Base-by-base conservation (phyloP, 2,113 vertebrate species). In the Chloropsis cyanopogon region DNA sequence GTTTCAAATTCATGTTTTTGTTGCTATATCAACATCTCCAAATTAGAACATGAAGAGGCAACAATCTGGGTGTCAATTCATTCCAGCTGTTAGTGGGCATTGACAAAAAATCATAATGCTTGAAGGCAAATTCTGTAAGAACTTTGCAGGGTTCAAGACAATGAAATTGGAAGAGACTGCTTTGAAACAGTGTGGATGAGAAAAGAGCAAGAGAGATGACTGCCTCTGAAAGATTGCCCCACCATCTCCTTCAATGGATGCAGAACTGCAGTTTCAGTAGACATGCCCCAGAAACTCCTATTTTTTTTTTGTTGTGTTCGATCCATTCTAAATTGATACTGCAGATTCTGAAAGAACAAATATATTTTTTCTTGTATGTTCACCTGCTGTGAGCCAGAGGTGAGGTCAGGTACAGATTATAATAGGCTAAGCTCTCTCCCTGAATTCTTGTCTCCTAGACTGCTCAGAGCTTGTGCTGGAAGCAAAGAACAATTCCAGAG, bases 1-100 rank as follows among this genome's bases (percentile, higher is more conserved):
- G 77, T 64, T 92, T 93, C 63, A 91, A 66, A 93, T 83, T 53
- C 64, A 42, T 89, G 41, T 57, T 92, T 90, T 86, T 93, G 82
- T 86, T 92, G 68, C 87, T 86, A 37, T 75, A 81, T 64, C 84
- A 90, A 85, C 90, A 89, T 59, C 53, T 80, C 61, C 52, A 94
- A 90, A 92, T 80, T 66, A 79, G 56, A 95, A 94, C 46, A 66
- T 50, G 53, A 63, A 80, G 69, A 94, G 20, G 31, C 56, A 93
- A 86, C n/a, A 87, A 71, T 59, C 49, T 78, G 70, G 20, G 23
- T 86, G 33, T 86, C 52, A 91, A 64, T 70, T 75, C n/a, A 82
- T 88, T 90, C 78, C 91, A 95, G 94, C 63, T 92, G 78, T 73
- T 72, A 70, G 53, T n/a, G 39, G 35, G 68, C 71, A 93, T 37